A percentile compares a stretch with the other conserved stretches of the same genome.
These are phyloP conservation scores for Carabus problematicus DNA, from an alignment of 2,888 invertebrate genomes.

Conservation along the genomic window DNA sequence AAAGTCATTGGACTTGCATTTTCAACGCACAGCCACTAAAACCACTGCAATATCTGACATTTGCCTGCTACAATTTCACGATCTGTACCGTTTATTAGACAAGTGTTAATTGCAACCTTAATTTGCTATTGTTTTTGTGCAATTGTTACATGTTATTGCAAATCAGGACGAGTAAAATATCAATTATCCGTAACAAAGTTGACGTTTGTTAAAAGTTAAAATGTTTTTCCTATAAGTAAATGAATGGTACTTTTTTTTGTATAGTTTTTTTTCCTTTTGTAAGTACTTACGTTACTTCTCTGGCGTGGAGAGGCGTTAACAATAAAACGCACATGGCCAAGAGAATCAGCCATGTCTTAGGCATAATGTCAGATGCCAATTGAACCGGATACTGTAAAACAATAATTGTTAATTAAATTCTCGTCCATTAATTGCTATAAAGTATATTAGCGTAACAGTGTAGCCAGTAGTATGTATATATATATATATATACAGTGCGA, in stretches of 20 bases:
- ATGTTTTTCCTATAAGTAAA: too few species aligned
- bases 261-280: neutral
- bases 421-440: neutral
- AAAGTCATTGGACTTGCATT: neutral
- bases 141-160: too few species aligned
- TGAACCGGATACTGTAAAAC: constrained; percentile 25
- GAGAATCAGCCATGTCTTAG: constrained; percentile 31
- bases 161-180: neutral
- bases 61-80: neutral
- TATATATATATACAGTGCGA: too few species aligned
- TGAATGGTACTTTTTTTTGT: neutral
- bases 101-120: constrained; percentile 1
- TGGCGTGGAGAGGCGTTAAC: constrained; percentile 11
- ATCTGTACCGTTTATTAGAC: neutral
- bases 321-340: constrained; percentile 29
- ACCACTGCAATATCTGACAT: neutral
- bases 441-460: neutral
- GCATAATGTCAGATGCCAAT: constrained; percentile 23
- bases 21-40: too few species aligned
- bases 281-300: constrained; percentile 39
- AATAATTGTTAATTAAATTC: neutral
- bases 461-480: neutral
- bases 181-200: too few species aligned
- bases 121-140: neutral
- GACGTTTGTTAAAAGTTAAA: neutral